Evolutionary conservation across 2,113 vertebrate species (phyloP).

Genomic region (Miniopterus natalensis): DNA sequence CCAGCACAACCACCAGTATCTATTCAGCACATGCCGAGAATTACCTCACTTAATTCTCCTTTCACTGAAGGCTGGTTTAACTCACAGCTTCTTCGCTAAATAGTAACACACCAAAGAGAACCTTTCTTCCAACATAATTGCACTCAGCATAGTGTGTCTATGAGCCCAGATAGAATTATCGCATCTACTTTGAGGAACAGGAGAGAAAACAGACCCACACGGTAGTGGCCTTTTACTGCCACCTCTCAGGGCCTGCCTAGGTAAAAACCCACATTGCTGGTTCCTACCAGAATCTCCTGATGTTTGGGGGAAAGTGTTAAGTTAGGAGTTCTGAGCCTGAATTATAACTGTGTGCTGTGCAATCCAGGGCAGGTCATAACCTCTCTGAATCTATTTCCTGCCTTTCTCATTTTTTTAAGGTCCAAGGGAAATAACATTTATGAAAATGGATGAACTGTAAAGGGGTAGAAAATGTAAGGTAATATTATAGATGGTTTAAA

Average conservation of each 20-base stretch:
- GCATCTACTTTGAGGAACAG: neutral
- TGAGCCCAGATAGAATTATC: neutral
- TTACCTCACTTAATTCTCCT: neutral
- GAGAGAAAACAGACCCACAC: neutral
- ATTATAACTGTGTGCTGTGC: neutral
- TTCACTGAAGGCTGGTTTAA: neutral
- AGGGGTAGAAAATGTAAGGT: neutral
- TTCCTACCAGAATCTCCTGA: neutral
- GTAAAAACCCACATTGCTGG: neutral
- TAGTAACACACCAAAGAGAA: neutral
- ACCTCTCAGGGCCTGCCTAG: neutral
- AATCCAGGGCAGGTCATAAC: neutral
- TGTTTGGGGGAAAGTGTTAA: neutral
- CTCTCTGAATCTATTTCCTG: neutral
- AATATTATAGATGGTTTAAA: neutral
- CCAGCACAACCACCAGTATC: neutral
- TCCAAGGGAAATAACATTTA: neutral
- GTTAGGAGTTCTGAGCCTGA: neutral
- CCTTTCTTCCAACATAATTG: neutral
- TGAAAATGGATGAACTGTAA: neutral
- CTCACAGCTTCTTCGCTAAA: conserved; percentile 32
- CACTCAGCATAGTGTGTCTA: neutral
- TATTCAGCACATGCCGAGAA: neutral
- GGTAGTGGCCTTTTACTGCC: neutral
- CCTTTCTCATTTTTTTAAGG: neutral